Percentiles rank a stretch among this genome's conserved stretches.
These are phyloP conservation scores for Pygocentrus nattereri DNA, from an alignment of 2,797 vertebrate species.

Conservation along the genomic window DNA sequence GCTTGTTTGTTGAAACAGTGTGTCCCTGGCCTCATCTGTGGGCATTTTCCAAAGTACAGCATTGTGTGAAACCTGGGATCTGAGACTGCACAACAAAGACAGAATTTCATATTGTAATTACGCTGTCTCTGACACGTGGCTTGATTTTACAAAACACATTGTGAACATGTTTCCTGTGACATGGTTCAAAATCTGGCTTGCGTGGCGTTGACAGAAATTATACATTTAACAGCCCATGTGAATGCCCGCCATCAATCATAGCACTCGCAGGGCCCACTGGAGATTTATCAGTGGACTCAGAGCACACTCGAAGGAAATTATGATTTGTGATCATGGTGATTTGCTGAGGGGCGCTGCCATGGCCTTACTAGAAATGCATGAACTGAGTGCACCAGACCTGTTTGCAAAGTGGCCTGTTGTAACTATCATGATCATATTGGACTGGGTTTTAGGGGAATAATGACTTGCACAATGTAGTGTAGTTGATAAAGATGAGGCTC, in stretches of 20 bases:
- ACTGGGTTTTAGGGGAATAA: neutral
- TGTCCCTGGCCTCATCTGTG: slow-evolving; percentile 5
- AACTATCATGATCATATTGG: neutral
- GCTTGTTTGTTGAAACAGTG: slow-evolving; percentile 24
- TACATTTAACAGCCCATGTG: slow-evolving; percentile 2
- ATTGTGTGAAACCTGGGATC: neutral
- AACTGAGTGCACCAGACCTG: neutral
- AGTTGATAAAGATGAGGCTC: neutral
- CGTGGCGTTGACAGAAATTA: neutral
- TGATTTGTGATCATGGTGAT: neutral
- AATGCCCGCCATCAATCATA: neutral
- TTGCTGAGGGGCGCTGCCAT: neutral
- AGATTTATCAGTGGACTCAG: neutral
- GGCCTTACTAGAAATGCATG: neutral
- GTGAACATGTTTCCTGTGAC: neutral
- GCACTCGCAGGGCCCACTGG: neutral
- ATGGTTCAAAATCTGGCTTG: neutral
- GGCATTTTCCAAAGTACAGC: slow-evolving; percentile 11
- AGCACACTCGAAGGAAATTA: neutral
- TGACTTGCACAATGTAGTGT: neutral
- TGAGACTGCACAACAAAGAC: neutral
- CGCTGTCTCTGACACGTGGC: neutral
- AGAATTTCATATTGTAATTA: neutral
- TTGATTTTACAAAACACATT: neutral
- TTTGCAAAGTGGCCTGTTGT: neutral